Conservation (phyloP, 2,113 vertebrate species). For the Cinclus cinclus region DNA sequence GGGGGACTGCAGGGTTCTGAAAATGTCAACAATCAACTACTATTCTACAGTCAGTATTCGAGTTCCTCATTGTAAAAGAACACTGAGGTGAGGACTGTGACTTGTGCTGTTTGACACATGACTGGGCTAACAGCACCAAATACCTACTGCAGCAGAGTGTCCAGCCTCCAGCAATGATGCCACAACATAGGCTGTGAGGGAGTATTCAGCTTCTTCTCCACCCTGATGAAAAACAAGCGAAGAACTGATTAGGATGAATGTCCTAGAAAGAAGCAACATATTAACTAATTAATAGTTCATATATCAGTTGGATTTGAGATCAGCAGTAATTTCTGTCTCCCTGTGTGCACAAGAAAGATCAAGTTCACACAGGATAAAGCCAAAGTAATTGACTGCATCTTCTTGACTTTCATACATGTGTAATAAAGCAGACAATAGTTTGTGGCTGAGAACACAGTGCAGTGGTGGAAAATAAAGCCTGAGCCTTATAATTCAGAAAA, state of each 20-base stretch:
- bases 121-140: not conserved
- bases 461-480: not conserved
- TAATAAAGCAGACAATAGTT: not conserved
- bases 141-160: not conserved
- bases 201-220: constrained; percentile 43
- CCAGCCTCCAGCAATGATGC: constrained; percentile 59
- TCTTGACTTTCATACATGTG: not conserved
- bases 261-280: not conserved
- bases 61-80: not conserved
- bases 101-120: not conserved
- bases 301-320: not conserved
- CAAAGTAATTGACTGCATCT: not conserved
- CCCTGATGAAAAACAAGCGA: constrained; percentile 23
- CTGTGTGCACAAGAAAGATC: not conserved
- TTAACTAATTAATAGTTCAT: not conserved
- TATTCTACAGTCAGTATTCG: not conserved
- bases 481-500: not conserved
- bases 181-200: constrained; percentile 60
- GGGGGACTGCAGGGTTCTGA: not conserved
- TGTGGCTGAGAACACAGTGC: not conserved
- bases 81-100: not conserved
- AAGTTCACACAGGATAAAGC: not conserved
- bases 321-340: not conserved
- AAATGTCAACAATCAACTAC: not conserved
- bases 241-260: not conserved